Evolutionary conservation across 2,797 vertebrate genomes (phyloP), one percentile per base, ranked within the genome.

Genomic region (Pseudochromis fuscus): DNA sequence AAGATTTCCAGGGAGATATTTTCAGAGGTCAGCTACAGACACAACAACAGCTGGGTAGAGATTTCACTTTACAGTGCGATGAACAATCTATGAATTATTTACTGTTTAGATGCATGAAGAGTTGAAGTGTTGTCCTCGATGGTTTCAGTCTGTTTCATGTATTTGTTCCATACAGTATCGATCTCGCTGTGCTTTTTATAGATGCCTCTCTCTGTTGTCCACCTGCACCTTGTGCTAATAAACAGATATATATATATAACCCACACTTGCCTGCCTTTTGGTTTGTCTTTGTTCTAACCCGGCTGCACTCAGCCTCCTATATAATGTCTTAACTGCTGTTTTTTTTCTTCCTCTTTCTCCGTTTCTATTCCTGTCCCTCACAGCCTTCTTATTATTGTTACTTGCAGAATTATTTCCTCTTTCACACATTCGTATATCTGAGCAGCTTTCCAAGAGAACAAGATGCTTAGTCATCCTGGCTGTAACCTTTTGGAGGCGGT

Each of bases 201-300:
- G 76, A 53, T 75, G 51, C 31, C 63, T 86, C 65, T 86, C 33
- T 73, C 12, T 84, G 51, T 71, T 74, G 25, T 81, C 51, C 63
- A 71, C 51, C 81, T 87, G 76, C 76, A 82, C 71, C 21, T 77
- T 85, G 56, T 88, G 79, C 85, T 86, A 93, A 91, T 93, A 93
- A 93, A 93, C 56, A 25, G 21, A 87, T 79, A 51, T 86, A 33
- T 85, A 87, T 79, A 51, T 86, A 33, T 85, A 86, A 89, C 75
- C 66, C 80, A 81, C 71, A 80, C 78, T 83, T 13, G 66, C 58
- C 56, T 84, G 87, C 24, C 52, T 75, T 80, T 77, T 70, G 51
- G 28, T 72, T 78, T 82, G 62, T 88, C 40, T 71, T 82, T 84
- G 56, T 67, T 79, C 58, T 82, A 75, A 85, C 67, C 35, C 45